These are phyloP conservation scores for Stichodactyla helianthus DNA, from an alignment of 64 coral and sea anemone genomes.

Conservation along the genomic window DNA sequence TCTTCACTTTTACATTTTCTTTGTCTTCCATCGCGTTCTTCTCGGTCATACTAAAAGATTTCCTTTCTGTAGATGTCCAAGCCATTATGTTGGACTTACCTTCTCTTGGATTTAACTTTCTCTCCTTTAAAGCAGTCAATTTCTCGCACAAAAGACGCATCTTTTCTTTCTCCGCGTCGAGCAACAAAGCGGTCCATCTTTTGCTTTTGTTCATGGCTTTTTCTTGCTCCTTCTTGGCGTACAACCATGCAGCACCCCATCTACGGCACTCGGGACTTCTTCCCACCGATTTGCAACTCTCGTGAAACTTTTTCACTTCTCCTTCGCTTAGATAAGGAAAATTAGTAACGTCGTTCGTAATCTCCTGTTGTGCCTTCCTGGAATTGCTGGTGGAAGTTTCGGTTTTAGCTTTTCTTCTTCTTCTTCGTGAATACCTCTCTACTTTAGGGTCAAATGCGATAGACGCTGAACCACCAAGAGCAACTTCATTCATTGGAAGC, in stretches of 20 bases:
- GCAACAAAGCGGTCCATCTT: constrained; percentile 51
- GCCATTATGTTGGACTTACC: too few species aligned
- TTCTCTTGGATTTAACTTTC: not conserved
- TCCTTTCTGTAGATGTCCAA: not conserved
- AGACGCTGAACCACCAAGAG: constrained; percentile 58
- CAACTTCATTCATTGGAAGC: constrained; percentile 41
- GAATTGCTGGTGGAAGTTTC: not conserved
- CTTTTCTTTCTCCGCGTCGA: constrained; percentile 59
- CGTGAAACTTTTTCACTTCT: constrained; percentile 47
- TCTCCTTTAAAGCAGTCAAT: constrained; percentile 23
- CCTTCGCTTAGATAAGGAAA: constrained; percentile 59
- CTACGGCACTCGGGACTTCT: constrained; percentile 36
- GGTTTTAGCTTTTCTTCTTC: constrained; percentile 28
- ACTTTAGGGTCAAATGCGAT: constrained; percentile 69
- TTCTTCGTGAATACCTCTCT: constrained; percentile 16
- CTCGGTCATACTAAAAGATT: not conserved
- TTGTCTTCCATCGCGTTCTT: not conserved
- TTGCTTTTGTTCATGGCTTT: constrained; percentile 5
- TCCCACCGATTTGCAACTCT: constrained; percentile 55
- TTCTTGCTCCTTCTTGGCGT: constrained; percentile 76
- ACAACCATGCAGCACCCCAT: constrained; percentile 74
- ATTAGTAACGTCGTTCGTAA: not conserved
- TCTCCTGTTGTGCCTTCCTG: not conserved
- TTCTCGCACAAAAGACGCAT: constrained; percentile 31
- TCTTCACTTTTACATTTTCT: not conserved